Conservation (phyloP, 23 tunicate genomes). For the Clavelina lepadiformis region DNA sequence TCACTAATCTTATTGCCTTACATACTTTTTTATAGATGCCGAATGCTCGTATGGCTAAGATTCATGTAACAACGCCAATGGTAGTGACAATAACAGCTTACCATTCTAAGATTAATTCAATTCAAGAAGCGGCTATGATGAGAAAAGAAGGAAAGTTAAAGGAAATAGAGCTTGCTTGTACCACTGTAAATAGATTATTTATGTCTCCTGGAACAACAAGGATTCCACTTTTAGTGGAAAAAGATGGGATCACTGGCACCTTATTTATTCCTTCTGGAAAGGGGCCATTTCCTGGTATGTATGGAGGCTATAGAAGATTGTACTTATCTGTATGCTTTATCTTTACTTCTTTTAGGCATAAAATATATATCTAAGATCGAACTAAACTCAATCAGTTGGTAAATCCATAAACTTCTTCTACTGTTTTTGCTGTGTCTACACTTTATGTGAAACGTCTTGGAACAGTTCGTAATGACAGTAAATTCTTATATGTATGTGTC, state of each 20-base stretch:
- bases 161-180: neutral
- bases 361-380: too few relatives aligned
- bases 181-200: slow-evolving; percentile 17
- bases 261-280: slow-evolving; percentile 30
- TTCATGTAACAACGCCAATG: slow-evolving; percentile 24
- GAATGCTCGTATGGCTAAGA: slow-evolving; percentile 6
- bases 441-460: too few relatives aligned
- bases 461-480: too few relatives aligned
- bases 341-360: too few relatives aligned
- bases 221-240: neutral
- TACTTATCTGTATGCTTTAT: too few relatives aligned
- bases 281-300: slow-evolving; percentile 34
- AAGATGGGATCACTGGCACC: slow-evolving; percentile 20
- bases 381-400: too few relatives aligned
- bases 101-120: neutral
- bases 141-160: neutral
- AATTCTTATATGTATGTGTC: too few relatives aligned
- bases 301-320: too few relatives aligned
- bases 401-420: too few relatives aligned
- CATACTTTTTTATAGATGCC: slow-evolving; percentile 3
- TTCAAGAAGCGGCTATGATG: neutral
- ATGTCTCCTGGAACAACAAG: neutral
- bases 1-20: too few relatives aligned
- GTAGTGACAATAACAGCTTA: neutral
- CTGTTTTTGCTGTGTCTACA: too few relatives aligned